phyloP scores from a whole-genome alignment of 2,888 invertebrate species.

The Leptinotarsa haldemani region DNA sequence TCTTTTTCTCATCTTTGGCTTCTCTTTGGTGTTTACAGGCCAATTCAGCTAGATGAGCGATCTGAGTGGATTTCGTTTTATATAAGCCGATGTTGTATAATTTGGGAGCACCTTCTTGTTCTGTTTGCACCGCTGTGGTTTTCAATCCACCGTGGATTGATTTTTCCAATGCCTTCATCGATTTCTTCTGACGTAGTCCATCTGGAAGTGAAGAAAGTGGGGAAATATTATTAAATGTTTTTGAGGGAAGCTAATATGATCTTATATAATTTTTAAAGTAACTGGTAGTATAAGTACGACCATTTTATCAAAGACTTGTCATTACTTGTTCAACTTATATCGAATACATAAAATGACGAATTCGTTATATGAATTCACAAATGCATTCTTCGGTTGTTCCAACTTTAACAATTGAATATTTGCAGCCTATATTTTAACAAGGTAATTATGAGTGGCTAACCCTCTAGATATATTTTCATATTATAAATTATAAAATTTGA shows the following conservation, averaged over 20 bases:
- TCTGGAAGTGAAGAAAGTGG: not conserved
- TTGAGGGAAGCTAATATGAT: not conserved
- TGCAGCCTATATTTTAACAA: too few relatives aligned
- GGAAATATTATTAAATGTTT: not conserved
- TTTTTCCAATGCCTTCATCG: not conserved
- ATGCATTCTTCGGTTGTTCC: too few relatives aligned
- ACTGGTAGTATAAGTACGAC: not conserved
- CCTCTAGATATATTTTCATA: too few relatives aligned
- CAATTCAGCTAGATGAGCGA: not conserved
- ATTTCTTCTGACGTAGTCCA: not conserved
- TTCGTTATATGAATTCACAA: too few relatives aligned
- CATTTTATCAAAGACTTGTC: too few relatives aligned
- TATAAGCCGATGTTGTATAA: conserved; percentile 21
- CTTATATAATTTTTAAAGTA: not conserved
- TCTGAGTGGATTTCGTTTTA: conserved; percentile 10
- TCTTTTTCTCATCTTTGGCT: not conserved
- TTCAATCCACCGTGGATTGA: not conserved
- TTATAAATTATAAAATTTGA: too few relatives aligned
- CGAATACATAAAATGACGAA: too few relatives aligned
- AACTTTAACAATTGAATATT: too few relatives aligned
- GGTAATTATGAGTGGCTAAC: too few relatives aligned
- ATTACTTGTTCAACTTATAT: too few relatives aligned
- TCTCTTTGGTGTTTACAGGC: not conserved
- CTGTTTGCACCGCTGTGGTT: not conserved
- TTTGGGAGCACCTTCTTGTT: not conserved